A percentile compares a stretch with the other conserved stretches of the same genome.
phyloP scores from a whole-genome alignment of 1,140 invertebrate species.

The Halictus rubicundus region DNA sequence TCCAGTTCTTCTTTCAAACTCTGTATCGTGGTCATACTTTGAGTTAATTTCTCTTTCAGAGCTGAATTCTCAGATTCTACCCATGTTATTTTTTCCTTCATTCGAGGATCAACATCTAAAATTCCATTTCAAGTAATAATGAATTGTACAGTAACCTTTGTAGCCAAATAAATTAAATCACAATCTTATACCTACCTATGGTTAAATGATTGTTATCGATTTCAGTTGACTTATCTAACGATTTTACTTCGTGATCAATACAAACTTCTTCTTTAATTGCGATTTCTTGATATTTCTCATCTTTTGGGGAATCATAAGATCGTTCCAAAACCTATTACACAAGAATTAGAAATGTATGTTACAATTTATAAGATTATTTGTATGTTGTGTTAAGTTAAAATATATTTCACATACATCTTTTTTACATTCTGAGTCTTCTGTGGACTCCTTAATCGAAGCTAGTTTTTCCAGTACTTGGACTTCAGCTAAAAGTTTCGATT shows the following conservation, averaged over 20 bases:
- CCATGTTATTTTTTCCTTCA: slow-evolving; percentile 22
- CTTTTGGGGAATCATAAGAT: not conserved
- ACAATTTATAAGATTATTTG: not conserved
- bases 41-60: slow-evolving; percentile 52
- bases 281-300: slow-evolving; percentile 3
- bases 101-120: not conserved
- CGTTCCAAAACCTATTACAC: not conserved
- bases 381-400: not conserved
- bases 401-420: slow-evolving; percentile 10
- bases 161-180: not conserved
- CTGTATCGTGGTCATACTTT: slow-evolving; percentile 55
- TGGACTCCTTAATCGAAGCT: not conserved
- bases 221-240: slow-evolving; percentile 8
- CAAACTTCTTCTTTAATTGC: slow-evolving; percentile 9
- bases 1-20: slow-evolving; percentile 53
- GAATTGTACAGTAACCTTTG: not conserved
- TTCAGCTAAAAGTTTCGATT: slow-evolving; percentile 12
- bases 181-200: slow-evolving; percentile 29
- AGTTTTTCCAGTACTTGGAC: slow-evolving; percentile 12
- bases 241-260: not conserved
- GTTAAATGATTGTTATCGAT: slow-evolving; percentile 7
- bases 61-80: slow-evolving; percentile 38
- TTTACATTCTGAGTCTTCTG: not conserved
- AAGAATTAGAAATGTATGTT: not conserved
- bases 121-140: slow-evolving; percentile 21